Evolutionary conservation across 2,888 invertebrate genomes (phyloP).

Genomic region (Phania funesta): DNA sequence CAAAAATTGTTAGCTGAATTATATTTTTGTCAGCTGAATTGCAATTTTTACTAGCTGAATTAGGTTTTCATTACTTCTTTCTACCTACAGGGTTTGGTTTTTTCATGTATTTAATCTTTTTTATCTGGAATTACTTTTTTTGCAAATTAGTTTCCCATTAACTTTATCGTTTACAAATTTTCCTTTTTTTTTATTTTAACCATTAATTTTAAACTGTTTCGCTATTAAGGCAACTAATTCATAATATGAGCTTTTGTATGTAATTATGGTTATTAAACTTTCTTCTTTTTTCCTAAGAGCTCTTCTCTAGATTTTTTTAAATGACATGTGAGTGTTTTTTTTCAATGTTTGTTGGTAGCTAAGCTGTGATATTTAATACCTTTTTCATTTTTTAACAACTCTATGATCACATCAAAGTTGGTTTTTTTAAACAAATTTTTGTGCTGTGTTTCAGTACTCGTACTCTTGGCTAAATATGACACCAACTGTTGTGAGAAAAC

Average conservation of each 20-base stretch:
- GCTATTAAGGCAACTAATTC: neutral
- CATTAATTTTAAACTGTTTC: neutral
- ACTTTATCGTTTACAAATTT: too few relatives aligned
- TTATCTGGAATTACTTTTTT: too few relatives aligned
- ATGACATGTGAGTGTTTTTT: neutral
- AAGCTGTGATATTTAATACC: constrained; percentile 47
- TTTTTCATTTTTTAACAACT: constrained; percentile 49
- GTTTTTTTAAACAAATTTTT: neutral
- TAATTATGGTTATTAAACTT: constrained; percentile 12
- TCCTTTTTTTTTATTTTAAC: too few relatives aligned
- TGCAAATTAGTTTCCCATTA: too few relatives aligned
- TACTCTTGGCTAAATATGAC: constrained; percentile 49
- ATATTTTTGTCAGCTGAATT: too few relatives aligned
- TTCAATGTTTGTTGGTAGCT: neutral
- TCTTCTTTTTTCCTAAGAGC: constrained; percentile 18
- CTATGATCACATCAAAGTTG: constrained; percentile 48
- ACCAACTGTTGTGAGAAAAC: constrained; percentile 54
- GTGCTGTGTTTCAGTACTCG: neutral
- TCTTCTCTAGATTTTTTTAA: neutral
- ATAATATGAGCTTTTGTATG: neutral
- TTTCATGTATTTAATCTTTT: too few relatives aligned
- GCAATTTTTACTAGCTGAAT: too few relatives aligned
- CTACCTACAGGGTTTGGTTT: too few relatives aligned
- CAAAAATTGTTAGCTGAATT: too few relatives aligned
- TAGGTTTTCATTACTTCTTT: too few relatives aligned